phyloP scores from a whole-genome alignment of 2,888 invertebrate species.

The Eristalis intricaria region DNA sequence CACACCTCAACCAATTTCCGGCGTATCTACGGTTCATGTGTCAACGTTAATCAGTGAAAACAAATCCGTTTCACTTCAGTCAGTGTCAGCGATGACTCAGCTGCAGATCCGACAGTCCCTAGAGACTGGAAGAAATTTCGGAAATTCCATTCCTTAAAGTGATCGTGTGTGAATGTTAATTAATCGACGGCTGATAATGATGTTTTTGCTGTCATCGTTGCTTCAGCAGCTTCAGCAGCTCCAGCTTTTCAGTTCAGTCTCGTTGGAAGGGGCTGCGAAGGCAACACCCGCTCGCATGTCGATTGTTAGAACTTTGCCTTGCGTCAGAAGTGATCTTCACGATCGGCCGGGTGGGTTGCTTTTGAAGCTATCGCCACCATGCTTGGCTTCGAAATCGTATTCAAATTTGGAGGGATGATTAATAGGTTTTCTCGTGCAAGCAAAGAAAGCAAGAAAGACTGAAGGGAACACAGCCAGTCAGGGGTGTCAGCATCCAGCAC shows the following conservation, averaged over 20 bases:
- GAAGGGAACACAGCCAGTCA: background rate
- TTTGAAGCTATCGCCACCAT: conserved; percentile 6
- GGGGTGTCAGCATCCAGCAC: background rate
- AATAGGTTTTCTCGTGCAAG: conserved; percentile 27
- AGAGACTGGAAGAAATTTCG: background rate
- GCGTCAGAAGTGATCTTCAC: background rate
- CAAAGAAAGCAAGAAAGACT: background rate
- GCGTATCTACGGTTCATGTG: conserved; percentile 23
- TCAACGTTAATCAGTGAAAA: conserved; percentile 50
- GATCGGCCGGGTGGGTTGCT: background rate
- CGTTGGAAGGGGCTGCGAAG: background rate
- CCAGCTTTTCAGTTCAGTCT: background rate
- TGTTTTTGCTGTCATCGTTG: background rate
- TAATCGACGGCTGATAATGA: background rate
- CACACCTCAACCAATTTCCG: conserved; percentile 70
- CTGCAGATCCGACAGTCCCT: no score
- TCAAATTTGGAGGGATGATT: conserved; percentile 43
- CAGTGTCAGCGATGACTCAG: conserved; percentile 24
- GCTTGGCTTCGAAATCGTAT: conserved; percentile 25
- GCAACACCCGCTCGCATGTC: conserved; percentile 24
- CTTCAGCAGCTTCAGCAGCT: no score
- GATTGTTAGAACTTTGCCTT: background rate
- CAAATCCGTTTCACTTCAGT: conserved; percentile 23
- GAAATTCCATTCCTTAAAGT: conserved; percentile 8
- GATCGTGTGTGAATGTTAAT: conserved; percentile 42